Base-by-base conservation (phyloP, 2,888 invertebrate genomes). In the Catonia carolina region DNA sequence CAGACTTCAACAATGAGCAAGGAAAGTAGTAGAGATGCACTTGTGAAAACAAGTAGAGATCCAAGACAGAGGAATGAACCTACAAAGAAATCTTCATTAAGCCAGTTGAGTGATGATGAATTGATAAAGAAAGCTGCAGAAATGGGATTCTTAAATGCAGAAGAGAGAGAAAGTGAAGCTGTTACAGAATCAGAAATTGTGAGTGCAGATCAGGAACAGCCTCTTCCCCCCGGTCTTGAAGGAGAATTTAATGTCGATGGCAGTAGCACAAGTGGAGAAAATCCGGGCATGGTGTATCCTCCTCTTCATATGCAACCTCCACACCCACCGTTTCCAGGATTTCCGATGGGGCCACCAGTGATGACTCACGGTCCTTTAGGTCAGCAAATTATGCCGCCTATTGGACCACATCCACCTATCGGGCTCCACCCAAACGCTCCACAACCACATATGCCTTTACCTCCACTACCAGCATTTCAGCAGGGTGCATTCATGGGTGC, bases 111-210 rank as follows among this genome's bases (percentile, higher is more conserved):
- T 33, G 80, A 80, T 64, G 74, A 76, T 58, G 80, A 81, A 62
- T 66, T 80, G 31, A 77, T 80, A 22, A 75, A 75, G 59, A 79
- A 79, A 68, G 80, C 79, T 0, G 77, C 76, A 22, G 79, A 80
- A 67, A 78, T 80, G 74, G 59, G 55, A 41, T 56, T 62, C 37
- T 56, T 55, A 48, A 56, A 48, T 23, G 49, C 56, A 15, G 47
- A 60, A 42, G 39, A 41, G 20, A 20, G 45, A 50, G 27, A 35
- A 55, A 20, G 23, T 41, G 39, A 54, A 54, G 37, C 59, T 55
- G 20, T 56, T 20, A 37, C 50, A 1, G 20, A 53, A 0, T 15
- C 48, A 10, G 47, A 41, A 27, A 51, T 55, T 17, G 23, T 37
- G 14, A 37, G 39, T 20, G 31, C 39, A 23, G 27, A 41, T 23